Percentiles rank a stretch among this genome's conserved stretches.
phyloP scores from a whole-genome alignment of 2,113 vertebrate genomes.

The Conger conger region DNA sequence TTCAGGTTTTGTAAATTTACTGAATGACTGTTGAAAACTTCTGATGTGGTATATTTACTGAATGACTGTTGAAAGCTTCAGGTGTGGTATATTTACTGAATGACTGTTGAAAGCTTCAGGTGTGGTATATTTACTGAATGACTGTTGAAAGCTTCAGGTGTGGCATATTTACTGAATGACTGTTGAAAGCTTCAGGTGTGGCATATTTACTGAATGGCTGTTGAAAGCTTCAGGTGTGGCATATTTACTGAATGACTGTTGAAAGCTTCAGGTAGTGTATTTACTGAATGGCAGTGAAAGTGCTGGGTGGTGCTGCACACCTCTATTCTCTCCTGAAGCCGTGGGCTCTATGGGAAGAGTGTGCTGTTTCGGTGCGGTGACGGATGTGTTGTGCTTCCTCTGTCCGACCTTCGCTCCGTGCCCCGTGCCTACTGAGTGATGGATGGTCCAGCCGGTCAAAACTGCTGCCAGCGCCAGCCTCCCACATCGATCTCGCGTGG shows the following conservation, averaged over 20 bases:
- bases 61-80: neutral
- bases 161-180: too few species aligned
- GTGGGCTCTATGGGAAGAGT: neutral
- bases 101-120: too few species aligned
- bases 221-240: too few species aligned
- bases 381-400: neutral
- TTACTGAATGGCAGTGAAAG: neutral
- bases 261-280: too few species aligned
- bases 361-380: neutral
- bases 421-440: slow-evolving; percentile 40
- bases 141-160: too few species aligned
- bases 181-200: too few species aligned
- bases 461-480: neutral
- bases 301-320: neutral
- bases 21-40: too few species aligned
- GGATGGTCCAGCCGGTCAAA: slow-evolving; percentile 30
- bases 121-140: too few species aligned
- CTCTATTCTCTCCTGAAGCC: neutral
- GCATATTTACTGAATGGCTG: too few species aligned
- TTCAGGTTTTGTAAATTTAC: too few species aligned
- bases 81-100: too few species aligned
- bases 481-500: neutral
- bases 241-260: too few species aligned
- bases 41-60: neutral
- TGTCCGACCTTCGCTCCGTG: slow-evolving; percentile 43